Evolutionary conservation across 2,113 vertebrate species (phyloP).

Genomic region (Speoplatyrhinus poulsoni): DNA sequence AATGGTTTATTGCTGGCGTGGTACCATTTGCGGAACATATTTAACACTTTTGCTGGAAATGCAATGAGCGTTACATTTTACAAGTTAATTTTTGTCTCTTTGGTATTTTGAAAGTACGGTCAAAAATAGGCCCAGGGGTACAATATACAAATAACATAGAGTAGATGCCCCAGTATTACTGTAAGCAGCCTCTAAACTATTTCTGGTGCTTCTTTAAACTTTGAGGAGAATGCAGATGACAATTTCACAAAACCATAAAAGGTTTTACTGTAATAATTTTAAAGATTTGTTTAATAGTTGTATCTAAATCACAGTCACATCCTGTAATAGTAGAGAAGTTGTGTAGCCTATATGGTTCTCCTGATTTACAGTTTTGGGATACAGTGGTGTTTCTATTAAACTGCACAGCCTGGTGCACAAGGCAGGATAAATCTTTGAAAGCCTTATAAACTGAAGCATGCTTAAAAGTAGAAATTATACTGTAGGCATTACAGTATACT

Average conservation of each 20-base stretch:
- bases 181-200: too few relatives aligned
- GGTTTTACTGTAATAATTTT: slow-evolving; percentile 22
- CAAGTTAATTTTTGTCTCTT: too few relatives aligned
- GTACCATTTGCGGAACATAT: background rate
- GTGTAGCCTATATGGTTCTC: background rate
- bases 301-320: slow-evolving; percentile 33
- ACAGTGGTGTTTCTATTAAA: slow-evolving; percentile 16
- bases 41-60: background rate
- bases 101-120: too few relatives aligned
- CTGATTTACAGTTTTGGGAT: slow-evolving; percentile 28
- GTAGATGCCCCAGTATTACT: too few relatives aligned
- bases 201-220: too few relatives aligned
- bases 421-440: slow-evolving; percentile 45
- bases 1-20: background rate
- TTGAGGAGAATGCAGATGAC: too few relatives aligned
- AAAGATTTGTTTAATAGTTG: slow-evolving; percentile 35
- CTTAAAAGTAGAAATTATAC: background rate
- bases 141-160: too few relatives aligned
- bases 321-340: too few relatives aligned
- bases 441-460: slow-evolving; percentile 5
- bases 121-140: too few relatives aligned
- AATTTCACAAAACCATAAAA: too few relatives aligned
- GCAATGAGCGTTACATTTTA: too few relatives aligned
- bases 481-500: slow-evolving; percentile 11
- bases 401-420: background rate